Percentiles rank a stretch among this genome's conserved stretches.
Conservation (phyloP, 2,888 invertebrate genomes). For the Ophion ellenae region DNA sequence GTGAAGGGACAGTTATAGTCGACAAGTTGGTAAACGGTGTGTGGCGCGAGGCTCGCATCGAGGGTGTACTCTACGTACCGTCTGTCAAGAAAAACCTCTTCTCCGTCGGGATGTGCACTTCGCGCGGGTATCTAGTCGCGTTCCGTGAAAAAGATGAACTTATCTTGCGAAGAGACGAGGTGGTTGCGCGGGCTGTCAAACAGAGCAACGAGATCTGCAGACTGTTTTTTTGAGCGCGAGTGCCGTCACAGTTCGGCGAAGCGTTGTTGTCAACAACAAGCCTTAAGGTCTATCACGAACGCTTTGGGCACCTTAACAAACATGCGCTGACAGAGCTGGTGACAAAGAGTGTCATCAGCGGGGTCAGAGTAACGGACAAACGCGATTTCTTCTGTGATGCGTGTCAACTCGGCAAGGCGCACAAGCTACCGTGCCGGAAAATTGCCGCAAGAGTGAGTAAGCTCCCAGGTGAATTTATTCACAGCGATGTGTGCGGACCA, state of each 20-base stretch:
- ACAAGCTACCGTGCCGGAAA: too few species aligned
- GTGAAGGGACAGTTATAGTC: slow-evolving; percentile 26
- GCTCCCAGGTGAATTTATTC: too few species aligned
- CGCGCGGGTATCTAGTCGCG: slow-evolving; percentile 2
- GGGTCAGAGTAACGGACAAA: neutral
- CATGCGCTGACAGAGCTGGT: neutral
- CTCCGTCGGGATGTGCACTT: neutral
- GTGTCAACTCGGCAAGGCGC: neutral
- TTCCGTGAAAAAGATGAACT: neutral
- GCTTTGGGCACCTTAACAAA: neutral
- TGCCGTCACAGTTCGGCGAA: neutral
- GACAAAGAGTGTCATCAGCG: neutral
- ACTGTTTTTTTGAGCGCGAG: neutral
- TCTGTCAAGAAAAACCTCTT: slow-evolving; percentile 50
- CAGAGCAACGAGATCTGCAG: neutral
- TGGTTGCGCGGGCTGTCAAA: neutral
- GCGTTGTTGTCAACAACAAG: neutral
- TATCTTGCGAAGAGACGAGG: neutral
- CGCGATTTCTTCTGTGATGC: neutral
- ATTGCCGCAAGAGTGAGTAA: too few species aligned
- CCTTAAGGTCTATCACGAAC: neutral
- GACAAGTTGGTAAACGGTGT: slow-evolving; percentile 22
- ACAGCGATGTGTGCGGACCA: neutral
- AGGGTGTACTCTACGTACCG: slow-evolving; percentile 58
- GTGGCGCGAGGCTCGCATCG: slow-evolving; percentile 23